Conservation (phyloP, 2,113 vertebrate species). For the Pomatostomus ruficeps region DNA sequence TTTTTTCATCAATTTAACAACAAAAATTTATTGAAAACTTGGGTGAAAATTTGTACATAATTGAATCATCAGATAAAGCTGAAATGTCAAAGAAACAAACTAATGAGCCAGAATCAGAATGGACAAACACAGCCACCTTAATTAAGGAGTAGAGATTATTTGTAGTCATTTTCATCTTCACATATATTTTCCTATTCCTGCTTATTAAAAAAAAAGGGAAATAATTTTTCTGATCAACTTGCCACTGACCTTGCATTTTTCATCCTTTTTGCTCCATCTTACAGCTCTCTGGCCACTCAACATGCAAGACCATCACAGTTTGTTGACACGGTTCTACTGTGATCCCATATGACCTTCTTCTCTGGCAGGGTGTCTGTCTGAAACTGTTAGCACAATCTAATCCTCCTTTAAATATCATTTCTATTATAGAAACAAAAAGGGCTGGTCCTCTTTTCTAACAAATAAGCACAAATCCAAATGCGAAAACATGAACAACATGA, state of each 20-base stretch:
- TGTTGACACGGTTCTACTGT: not conserved
- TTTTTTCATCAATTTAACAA: not conserved
- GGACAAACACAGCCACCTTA: not conserved
- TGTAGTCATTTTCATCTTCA: not conserved
- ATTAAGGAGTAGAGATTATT: not conserved
- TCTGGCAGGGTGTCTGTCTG: not conserved
- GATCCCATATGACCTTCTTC: not conserved
- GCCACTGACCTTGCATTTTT: not conserved
- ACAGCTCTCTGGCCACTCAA: not conserved
- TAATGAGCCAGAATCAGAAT: not conserved
- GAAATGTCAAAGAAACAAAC: not conserved
- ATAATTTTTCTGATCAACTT: not conserved
- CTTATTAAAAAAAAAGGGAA: not conserved
- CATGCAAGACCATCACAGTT: not conserved
- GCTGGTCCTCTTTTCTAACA: not conserved
- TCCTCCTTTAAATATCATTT: not conserved
- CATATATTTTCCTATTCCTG: rapidly evolving
- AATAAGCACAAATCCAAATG: not conserved
- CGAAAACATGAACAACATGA: not conserved
- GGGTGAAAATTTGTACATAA: not conserved
- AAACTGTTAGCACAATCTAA: not conserved
- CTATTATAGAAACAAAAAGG: not conserved
- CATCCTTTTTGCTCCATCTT: not conserved
- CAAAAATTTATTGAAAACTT: not conserved
- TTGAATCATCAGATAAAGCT: not conserved